Conservation (phyloP, 35 echinoderm and acorn worm genomes). For the Lytechinus pictus region DNA sequence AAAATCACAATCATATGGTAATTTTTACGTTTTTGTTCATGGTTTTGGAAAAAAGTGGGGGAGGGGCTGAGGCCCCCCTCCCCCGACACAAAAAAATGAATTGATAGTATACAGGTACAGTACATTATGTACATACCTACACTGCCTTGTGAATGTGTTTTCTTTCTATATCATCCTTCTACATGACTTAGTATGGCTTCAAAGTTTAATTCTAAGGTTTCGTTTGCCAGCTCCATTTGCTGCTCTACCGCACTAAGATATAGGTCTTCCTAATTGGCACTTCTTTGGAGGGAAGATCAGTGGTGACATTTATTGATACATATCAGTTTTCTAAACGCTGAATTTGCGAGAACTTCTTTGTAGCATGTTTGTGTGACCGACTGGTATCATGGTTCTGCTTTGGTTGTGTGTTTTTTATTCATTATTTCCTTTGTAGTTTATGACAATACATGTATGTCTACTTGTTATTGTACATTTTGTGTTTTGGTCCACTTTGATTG, state of each 20-base stretch:
- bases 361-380: not conserved
- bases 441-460: no score
- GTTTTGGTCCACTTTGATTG: no score
- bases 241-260: not conserved
- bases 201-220: not conserved
- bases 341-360: not conserved
- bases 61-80: no score
- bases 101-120: no score
- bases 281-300: not conserved
- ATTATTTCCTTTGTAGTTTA: not conserved
- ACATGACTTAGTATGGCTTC: not conserved
- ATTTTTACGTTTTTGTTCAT: no score
- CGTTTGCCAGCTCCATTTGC: not conserved
- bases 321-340: not conserved
- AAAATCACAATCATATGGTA: no score
- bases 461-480: no score
- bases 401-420: not conserved
- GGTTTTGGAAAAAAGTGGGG: no score
- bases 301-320: not conserved
- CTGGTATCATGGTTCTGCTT: not conserved
- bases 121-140: no score
- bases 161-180: not conserved
- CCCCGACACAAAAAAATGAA: no score
- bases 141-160: not conserved
- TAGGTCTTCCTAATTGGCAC: not conserved